Percentiles rank a stretch among this genome's conserved stretches.
Conservation (phyloP, 2,113 vertebrate genomes). For the Perognathus longimembris region DNA sequence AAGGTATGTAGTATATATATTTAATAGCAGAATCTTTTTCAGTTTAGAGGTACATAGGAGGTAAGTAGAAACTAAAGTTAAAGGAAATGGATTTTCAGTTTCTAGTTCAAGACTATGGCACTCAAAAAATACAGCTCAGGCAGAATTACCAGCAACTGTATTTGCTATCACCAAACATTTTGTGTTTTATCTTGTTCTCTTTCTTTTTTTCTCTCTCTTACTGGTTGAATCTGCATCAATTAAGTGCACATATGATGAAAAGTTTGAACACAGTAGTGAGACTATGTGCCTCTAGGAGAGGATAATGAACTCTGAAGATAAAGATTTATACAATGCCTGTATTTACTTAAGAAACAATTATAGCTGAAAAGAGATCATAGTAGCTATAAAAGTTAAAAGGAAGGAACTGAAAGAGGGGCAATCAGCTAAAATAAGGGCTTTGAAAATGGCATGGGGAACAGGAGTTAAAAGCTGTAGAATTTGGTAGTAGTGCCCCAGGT, state of each 20-base stretch:
- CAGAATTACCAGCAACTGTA: neutral
- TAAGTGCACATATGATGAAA: conserved; percentile 23
- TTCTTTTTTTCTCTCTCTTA: neutral
- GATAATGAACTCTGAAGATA: neutral
- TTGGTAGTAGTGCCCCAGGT: neutral
- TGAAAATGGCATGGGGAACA: neutral
- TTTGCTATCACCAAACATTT: neutral
- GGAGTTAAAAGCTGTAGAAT: neutral
- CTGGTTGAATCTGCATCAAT: conserved; percentile 14
- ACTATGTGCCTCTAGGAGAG: neutral
- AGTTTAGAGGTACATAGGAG: neutral
- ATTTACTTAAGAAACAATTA: neutral
- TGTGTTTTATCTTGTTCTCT: neutral
- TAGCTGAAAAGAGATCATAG: neutral
- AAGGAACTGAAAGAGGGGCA: neutral
- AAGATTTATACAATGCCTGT: conserved; percentile 13
- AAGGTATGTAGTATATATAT: neutral
- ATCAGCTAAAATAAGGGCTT: neutral
- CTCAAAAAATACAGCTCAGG: neutral
- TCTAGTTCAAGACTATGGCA: neutral
- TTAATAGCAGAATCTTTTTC: conserved; percentile 9
- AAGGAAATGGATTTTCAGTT: neutral
- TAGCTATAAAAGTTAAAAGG: neutral
- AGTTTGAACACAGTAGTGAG: neutral
- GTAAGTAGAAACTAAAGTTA: neutral